These are phyloP conservation scores for Sesia bembeciformis DNA, from an alignment of 2,888 invertebrate species.

Conservation along the genomic window DNA sequence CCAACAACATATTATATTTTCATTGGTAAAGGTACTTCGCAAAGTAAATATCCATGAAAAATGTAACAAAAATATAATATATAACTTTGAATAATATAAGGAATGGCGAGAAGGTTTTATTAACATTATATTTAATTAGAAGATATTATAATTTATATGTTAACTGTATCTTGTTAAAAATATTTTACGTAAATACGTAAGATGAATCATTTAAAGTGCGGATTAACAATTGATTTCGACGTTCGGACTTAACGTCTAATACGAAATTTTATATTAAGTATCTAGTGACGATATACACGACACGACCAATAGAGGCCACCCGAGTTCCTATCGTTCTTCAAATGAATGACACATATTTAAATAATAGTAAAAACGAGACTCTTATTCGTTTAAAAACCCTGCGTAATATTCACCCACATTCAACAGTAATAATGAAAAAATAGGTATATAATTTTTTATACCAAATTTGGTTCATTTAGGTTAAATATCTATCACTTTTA, in stretches of 20 bases:
- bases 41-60: background rate
- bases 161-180: background rate
- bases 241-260: constrained; percentile 7
- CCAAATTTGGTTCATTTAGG: no score
- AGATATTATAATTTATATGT: constrained; percentile 6
- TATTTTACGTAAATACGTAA: background rate
- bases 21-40: background rate
- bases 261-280: no score
- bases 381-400: no score
- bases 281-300: no score
- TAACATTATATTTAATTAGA: background rate
- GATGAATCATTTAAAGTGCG: background rate
- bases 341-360: no score
- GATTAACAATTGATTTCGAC: background rate
- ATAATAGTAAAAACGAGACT: no score
- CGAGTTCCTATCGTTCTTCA: no score
- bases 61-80: background rate
- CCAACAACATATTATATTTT: background rate
- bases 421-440: no score
- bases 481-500: no score
- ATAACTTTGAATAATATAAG: constrained; percentile 22
- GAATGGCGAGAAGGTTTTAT: constrained; percentile 42
- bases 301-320: no score
- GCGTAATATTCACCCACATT: no score
- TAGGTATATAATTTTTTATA: no score